phyloP scores from a whole-genome alignment of 2,113 vertebrate species.

The Falco punctatus region DNA sequence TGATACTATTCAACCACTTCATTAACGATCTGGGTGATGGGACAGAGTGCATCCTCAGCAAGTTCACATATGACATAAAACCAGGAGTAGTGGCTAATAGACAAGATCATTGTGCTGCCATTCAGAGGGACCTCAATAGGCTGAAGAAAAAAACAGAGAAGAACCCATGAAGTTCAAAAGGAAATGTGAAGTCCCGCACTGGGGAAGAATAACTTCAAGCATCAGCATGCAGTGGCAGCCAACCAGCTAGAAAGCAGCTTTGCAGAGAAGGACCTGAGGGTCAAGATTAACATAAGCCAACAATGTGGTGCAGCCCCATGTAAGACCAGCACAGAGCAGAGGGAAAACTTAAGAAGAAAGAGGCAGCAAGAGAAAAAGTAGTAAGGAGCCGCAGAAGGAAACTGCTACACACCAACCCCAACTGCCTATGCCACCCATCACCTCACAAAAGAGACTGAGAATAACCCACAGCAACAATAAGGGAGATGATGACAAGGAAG shows the following conservation, averaged over 20 bases:
- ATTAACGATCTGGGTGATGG: not conserved
- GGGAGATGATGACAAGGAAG: not conserved
- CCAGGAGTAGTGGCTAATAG: not conserved
- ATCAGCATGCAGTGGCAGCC: not conserved
- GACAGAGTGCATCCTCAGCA: not conserved
- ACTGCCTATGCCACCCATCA: not conserved
- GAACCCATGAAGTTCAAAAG: not conserved
- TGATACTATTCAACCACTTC: not conserved
- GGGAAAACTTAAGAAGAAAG: not conserved
- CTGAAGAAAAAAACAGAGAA: not conserved
- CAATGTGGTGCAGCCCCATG: not conserved
- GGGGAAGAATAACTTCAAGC: not conserved
- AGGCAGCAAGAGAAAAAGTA: not conserved
- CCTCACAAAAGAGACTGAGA: not conserved
- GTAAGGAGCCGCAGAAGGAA: not conserved
- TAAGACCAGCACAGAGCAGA: not conserved
- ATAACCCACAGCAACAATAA: not conserved
- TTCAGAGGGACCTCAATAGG: not conserved
- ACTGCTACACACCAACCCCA: not conserved
- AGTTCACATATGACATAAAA: not conserved
- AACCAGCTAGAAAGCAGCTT: not conserved
- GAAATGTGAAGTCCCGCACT: not conserved
- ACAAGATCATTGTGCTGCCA: not conserved
- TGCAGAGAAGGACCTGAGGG: not conserved
- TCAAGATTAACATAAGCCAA: not conserved